Conservation (phyloP, 2,888 invertebrate genomes). For the Agapostemon virescens region DNA sequence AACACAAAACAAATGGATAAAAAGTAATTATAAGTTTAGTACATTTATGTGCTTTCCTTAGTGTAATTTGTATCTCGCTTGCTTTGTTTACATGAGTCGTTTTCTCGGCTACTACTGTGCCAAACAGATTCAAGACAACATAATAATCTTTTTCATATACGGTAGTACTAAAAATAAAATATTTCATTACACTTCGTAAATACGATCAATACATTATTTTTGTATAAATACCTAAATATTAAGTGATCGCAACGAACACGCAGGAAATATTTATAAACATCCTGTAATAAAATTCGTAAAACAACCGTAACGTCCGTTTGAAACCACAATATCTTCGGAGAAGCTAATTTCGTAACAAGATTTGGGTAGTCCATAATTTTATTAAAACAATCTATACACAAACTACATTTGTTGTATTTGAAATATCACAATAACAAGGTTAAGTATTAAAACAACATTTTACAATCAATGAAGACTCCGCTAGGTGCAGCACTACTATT, state of each 20-base stretch:
- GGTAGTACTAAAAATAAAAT: constrained; percentile 68
- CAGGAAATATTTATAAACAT: constrained; percentile 72
- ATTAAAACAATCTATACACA: background rate
- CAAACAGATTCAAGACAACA: constrained; percentile 72
- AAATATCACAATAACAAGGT: background rate
- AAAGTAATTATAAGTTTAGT: constrained; percentile 34
- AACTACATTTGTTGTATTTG: background rate
- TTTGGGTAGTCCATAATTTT: constrained; percentile 44
- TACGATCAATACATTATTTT: background rate
- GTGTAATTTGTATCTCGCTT: constrained; percentile 73
- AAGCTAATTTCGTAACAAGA: constrained; percentile 41
- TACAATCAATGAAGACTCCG: background rate
- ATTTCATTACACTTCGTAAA: background rate
- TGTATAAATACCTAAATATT: constrained; percentile 71
- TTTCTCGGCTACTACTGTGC: constrained; percentile 73
- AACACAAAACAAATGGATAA: constrained; percentile 18
- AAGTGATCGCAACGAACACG: constrained; percentile 68
- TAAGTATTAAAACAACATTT: too few species aligned
- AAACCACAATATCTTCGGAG: constrained; percentile 75
- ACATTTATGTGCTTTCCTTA: constrained; percentile 75
- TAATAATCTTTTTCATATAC: constrained; percentile 68
- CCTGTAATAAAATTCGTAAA: constrained; percentile 71
- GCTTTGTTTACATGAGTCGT: constrained; percentile 69
- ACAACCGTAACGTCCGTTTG: constrained; percentile 72
- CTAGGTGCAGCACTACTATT: background rate